Evolutionary conservation across 2,113 vertebrate genomes (phyloP).

Genomic region (Brienomyrus longianalis): DNA sequence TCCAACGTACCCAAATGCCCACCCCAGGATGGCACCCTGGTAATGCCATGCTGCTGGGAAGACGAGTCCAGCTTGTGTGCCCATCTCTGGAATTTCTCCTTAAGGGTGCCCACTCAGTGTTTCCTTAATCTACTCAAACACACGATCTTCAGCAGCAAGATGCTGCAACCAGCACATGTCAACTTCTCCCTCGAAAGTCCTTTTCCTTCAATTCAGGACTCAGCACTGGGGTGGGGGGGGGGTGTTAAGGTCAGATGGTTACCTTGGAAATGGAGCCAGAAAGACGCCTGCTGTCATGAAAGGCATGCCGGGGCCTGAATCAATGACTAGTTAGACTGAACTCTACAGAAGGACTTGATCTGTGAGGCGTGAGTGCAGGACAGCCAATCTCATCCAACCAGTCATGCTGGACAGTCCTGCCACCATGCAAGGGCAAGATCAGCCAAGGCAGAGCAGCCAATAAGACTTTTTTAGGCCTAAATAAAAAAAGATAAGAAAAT

Average conservation of each 20-base stretch:
- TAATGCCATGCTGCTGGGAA: not conserved
- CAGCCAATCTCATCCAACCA: conserved; percentile 8
- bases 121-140: not conserved
- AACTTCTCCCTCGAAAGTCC: not conserved
- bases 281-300: conserved; percentile 40
- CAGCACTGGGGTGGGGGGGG: not conserved
- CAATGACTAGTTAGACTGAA: conserved; percentile 33
- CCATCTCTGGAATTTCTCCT: not conserved
- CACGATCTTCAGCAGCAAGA: not conserved
- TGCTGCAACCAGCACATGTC: not conserved
- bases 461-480: conserved; percentile 36
- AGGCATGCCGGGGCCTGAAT: conserved; percentile 34
- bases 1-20: not conserved
- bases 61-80: not conserved
- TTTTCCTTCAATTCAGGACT: not conserved
- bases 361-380: conserved; percentile 1
- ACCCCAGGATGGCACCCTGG: not conserved
- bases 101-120: not conserved
- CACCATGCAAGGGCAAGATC: not conserved
- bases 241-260: conserved; percentile 33
- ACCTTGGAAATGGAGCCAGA: conserved; percentile 44
- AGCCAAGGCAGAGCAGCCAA: conserved; percentile 29
- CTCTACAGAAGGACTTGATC: conserved; percentile 30
- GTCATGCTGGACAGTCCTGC: not conserved
- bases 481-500: conserved; percentile 50